phyloP scores from a whole-genome alignment of 2,113 vertebrate genomes.

The Polypterus senegalus region DNA sequence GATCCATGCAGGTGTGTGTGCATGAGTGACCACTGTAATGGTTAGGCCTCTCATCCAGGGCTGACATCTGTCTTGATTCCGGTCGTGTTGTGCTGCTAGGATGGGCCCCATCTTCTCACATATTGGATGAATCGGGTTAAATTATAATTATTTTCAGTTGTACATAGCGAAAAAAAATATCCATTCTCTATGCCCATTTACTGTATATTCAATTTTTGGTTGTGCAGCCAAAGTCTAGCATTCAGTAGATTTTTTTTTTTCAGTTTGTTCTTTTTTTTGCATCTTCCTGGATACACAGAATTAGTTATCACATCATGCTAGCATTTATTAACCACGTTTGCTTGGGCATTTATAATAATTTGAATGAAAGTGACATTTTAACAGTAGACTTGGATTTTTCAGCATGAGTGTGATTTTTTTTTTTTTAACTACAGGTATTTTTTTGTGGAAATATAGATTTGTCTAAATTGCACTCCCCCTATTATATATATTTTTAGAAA shows the following conservation, averaged over 20 bases:
- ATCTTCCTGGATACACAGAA: background rate
- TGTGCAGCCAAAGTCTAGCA: too few relatives aligned
- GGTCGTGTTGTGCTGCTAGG: too few relatives aligned
- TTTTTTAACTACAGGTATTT: background rate
- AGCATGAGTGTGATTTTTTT: background rate
- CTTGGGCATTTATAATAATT: conserved; percentile 1
- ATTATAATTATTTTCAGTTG: too few relatives aligned
- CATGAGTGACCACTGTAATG: too few relatives aligned
- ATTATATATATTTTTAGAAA: conserved; percentile 22
- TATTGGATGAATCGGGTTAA: too few relatives aligned
- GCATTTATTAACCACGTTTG: conserved; percentile 3
- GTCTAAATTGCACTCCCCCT: background rate
- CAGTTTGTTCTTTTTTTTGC: background rate
- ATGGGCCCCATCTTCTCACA: too few relatives aligned
- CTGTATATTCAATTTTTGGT: too few relatives aligned
- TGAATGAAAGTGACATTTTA: background rate
- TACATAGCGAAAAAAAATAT: too few relatives aligned
- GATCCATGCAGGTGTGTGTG: too few relatives aligned
- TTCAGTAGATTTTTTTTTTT: background rate
- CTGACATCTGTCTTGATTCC: too few relatives aligned
- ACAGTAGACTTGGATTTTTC: background rate
- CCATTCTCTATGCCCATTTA: too few relatives aligned
- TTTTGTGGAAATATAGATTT: conserved; percentile 1
- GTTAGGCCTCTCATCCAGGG: too few relatives aligned
- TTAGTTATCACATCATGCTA: conserved; percentile 2